A percentile compares a stretch with the other conserved stretches of the same genome.
Conservation (phyloP, 1,140 invertebrate species). For the Battus philenor region DNA sequence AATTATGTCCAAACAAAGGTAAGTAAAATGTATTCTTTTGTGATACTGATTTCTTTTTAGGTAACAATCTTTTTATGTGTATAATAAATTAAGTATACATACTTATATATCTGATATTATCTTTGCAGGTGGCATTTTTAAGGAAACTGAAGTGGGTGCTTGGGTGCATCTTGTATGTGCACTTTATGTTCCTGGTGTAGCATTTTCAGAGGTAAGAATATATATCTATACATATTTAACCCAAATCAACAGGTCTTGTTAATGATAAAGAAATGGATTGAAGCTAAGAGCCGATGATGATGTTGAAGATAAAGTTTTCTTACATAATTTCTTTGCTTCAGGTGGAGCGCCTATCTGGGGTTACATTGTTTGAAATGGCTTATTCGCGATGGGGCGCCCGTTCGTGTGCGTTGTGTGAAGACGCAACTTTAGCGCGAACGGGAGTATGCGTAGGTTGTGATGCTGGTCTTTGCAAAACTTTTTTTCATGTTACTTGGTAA, state of each 20-base stretch:
- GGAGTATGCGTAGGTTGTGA: constrained; percentile 98
- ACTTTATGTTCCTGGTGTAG: constrained; percentile 96
- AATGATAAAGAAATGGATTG: too few species aligned
- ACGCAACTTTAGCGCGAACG: constrained; percentile 89
- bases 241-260: too few species aligned
- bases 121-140: constrained; percentile 92
- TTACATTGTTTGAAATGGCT: constrained; percentile 96
- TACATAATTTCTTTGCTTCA: constrained; percentile 26
- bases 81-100: too few species aligned
- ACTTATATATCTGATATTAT: too few species aligned
- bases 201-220: constrained; percentile 89
- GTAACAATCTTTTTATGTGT: too few species aligned
- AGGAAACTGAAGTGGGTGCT: constrained; percentile 96
- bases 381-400: constrained; percentile 97
- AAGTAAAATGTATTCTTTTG: too few species aligned
- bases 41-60: too few species aligned
- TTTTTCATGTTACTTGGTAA: constrained; percentile 98
- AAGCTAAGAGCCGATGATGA: too few species aligned
- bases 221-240: not conserved
- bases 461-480: constrained; percentile 97
- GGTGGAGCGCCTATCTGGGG: constrained; percentile 89
- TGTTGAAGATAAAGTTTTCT: too few species aligned
- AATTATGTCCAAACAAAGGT: constrained; percentile 90
- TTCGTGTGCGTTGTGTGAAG: constrained; percentile 90
- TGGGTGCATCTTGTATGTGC: constrained; percentile 99